Evolutionary conservation across 1,140 invertebrate genomes (phyloP).

Genomic region (Pristionchus pacificus): DNA sequence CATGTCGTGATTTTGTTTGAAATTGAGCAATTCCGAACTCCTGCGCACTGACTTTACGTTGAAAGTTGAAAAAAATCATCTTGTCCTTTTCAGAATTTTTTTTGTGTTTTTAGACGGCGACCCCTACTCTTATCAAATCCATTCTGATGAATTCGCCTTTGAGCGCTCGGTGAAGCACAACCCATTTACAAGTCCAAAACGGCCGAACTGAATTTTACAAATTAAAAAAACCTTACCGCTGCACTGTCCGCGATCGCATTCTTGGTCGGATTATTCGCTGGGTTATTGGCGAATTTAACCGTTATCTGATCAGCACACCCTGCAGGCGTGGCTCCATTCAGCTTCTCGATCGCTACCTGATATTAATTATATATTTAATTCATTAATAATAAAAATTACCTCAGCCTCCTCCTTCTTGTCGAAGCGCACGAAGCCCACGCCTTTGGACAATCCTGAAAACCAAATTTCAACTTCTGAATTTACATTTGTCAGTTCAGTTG

Average conservation of each 20-base stretch:
- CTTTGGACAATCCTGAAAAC: conserved; percentile 83
- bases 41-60: conserved; percentile 61
- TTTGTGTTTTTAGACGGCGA: too few relatives aligned
- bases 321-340: conserved; percentile 92
- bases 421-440: conserved; percentile 97
- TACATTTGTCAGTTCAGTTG: too few relatives aligned
- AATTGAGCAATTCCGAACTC: conserved; percentile 69
- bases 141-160: too few relatives aligned
- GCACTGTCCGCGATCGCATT: conserved; percentile 13
- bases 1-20: conserved; percentile 73
- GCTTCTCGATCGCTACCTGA: conserved; percentile 90
- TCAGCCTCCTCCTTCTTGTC: conserved; percentile 96
- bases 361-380: too few relatives aligned
- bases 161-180: too few relatives aligned
- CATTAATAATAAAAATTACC: too few relatives aligned
- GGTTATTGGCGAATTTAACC: conserved; percentile 95
- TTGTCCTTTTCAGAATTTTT: too few relatives aligned
- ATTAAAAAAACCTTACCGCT: too few relatives aligned
- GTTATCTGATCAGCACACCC: conserved; percentile 93
- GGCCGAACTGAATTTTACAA: too few relatives aligned
- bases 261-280: conserved; percentile 32
- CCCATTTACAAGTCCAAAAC: too few relatives aligned
- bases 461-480: not conserved
- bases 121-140: too few relatives aligned
- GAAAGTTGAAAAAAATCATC: too few relatives aligned